A percentile compares a stretch with the other conserved stretches of the same genome.
Conservation (phyloP, 2,113 vertebrate genomes). For the Nibea coibor region DNA sequence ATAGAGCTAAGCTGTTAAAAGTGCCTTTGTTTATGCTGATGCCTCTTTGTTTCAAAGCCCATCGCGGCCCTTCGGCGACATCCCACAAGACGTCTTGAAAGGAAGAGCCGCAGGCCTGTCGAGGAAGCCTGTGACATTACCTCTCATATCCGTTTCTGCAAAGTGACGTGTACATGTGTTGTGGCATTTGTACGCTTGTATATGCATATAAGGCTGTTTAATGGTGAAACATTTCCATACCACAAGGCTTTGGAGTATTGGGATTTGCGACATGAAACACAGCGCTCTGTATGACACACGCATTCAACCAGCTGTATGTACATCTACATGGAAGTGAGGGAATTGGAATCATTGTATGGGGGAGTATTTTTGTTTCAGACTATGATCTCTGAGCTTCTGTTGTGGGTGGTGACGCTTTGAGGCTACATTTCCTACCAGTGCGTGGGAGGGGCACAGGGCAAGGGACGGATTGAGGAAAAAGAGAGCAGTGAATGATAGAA, state of each 20-base stretch:
- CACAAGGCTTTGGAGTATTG: slow-evolving; percentile 1
- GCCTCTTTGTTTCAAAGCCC: slow-evolving; percentile 46
- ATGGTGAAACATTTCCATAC: slow-evolving; percentile 28
- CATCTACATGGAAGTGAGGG: slow-evolving; percentile 18
- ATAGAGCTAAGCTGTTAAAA: slow-evolving; percentile 11
- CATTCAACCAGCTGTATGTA: not conserved
- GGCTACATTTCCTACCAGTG: slow-evolving; percentile 54
- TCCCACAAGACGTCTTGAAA: slow-evolving; percentile 28
- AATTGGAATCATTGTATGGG: slow-evolving; percentile 12
- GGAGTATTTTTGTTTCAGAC: slow-evolving; percentile 41
- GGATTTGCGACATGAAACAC: slow-evolving; percentile 30
- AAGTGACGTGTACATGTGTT: slow-evolving; percentile 1
- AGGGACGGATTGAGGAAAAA: slow-evolving; percentile 36
- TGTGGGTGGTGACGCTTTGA: slow-evolving; percentile 66
- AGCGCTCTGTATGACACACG: not conserved
- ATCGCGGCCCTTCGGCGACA: not conserved
- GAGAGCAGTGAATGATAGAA: slow-evolving; percentile 39
- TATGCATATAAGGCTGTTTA: slow-evolving; percentile 18
- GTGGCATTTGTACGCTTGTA: not conserved
- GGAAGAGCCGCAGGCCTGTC: slow-evolving; percentile 1
- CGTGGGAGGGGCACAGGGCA: slow-evolving; percentile 58
- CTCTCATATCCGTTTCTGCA: slow-evolving; percentile 5
- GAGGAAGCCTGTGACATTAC: slow-evolving; percentile 16
- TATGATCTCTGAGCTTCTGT: slow-evolving; percentile 40
- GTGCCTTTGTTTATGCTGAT: slow-evolving; percentile 30